A percentile compares a stretch with the other conserved stretches of the same genome.
phyloP scores from a whole-genome alignment of 92 coral and sea anemone genomes.

The Palythoa grandis region DNA sequence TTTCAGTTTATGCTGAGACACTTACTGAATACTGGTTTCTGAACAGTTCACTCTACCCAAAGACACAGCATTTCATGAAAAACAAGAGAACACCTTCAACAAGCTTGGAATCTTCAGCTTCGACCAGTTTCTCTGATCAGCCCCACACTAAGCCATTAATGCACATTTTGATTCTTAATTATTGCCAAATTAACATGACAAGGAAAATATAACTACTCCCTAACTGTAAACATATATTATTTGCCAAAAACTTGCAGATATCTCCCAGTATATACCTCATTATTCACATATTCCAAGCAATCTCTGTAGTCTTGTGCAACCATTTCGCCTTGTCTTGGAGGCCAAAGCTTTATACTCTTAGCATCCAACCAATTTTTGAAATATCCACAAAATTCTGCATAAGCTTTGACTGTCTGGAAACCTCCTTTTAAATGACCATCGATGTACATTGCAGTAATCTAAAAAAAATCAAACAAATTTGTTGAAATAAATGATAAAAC shows the following conservation, averaged over 20 bases:
- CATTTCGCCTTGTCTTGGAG: slow-evolving; percentile 98
- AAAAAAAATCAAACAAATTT: slow-evolving; percentile 3
- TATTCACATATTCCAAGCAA: slow-evolving; percentile 92
- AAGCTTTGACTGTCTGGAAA: slow-evolving; percentile 97
- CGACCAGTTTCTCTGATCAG: not conserved
- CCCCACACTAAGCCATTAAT: not conserved
- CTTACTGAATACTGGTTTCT: too few relatives aligned
- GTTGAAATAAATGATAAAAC: not conserved
- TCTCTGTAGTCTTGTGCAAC: slow-evolving; percentile 97
- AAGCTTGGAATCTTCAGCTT: too few relatives aligned
- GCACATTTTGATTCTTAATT: not conserved
- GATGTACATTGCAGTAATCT: slow-evolving; percentile 99
- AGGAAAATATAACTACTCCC: not conserved
- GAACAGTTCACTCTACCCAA: too few relatives aligned
- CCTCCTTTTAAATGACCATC: slow-evolving; percentile 98
- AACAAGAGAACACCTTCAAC: too few relatives aligned
- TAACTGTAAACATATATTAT: not conserved
- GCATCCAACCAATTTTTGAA: slow-evolving; percentile 99
- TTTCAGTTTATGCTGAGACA: too few relatives aligned
- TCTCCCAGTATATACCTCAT: slow-evolving; percentile 66
- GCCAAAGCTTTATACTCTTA: slow-evolving; percentile 94
- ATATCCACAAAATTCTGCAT: slow-evolving; percentile 99
- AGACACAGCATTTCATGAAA: too few relatives aligned
- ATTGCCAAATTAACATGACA: not conserved
- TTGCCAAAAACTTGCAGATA: not conserved